Evolutionary conservation across 2,797 vertebrate species (phyloP).

Genomic region (Rhabdophis nuchalis): DNA sequence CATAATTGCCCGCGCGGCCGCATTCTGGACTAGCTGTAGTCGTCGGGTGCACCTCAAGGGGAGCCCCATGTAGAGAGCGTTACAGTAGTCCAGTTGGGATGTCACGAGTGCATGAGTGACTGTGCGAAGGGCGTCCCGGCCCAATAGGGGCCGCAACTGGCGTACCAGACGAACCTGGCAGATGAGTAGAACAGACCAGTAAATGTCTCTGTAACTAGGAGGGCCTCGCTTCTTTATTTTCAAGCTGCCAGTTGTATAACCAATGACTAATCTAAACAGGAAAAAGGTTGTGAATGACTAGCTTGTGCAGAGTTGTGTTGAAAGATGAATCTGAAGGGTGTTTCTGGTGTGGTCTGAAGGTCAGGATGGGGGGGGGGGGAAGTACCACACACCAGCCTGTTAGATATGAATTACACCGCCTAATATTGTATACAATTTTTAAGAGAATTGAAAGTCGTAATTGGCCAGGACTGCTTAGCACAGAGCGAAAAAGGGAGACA

Average conservation of each 20-base stretch:
- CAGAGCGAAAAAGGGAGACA: accelerated
- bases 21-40: too few relatives aligned
- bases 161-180: too few relatives aligned
- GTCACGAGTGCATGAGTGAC: too few relatives aligned
- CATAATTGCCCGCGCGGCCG: too few relatives aligned
- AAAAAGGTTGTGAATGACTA: neutral
- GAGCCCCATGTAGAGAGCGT: too few relatives aligned
- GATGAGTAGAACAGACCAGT: neutral
- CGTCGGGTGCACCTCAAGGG: too few relatives aligned
- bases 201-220: neutral
- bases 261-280: neutral
- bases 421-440: neutral
- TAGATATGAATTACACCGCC: neutral
- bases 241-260: neutral
- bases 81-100: too few relatives aligned
- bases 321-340: neutral
- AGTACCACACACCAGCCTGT: neutral
- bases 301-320: neutral
- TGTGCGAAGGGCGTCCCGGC: too few relatives aligned
- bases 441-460: neutral
- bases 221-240: neutral
- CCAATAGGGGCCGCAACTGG: too few relatives aligned
- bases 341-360: neutral
- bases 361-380: neutral
- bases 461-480: slow-evolving; percentile 9